These are phyloP conservation scores for Lota lota DNA, from an alignment of 2,113 vertebrate species.

Conservation along the genomic window DNA sequence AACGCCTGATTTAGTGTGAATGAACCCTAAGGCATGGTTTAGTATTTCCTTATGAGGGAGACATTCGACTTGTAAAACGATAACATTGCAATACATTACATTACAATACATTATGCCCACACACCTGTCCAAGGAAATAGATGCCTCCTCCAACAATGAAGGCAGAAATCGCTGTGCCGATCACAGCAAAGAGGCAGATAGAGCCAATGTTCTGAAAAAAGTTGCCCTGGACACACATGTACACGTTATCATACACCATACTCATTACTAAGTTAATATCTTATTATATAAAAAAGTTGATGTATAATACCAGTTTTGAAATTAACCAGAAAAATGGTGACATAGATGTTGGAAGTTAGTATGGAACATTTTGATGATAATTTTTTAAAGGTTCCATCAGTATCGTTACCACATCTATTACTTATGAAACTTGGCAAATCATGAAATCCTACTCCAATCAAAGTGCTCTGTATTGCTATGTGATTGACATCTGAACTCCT, in stretches of 20 bases:
- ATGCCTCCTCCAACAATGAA: conserved; percentile 98
- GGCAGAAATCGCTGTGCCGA: conserved; percentile 95
- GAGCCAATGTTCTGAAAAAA: conserved; percentile 99
- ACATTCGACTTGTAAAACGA: neutral
- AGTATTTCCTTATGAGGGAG: neutral
- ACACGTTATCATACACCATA: neutral
- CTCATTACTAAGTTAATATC: neutral
- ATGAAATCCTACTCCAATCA: too few species aligned
- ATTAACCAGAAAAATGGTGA: too few species aligned
- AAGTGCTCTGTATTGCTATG: too few species aligned
- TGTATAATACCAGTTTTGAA: too few species aligned
- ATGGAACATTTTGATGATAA: too few species aligned
- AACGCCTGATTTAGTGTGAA: neutral
- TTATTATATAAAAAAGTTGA: neutral
- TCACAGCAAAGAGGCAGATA: conserved; percentile 94
- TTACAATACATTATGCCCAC: conserved; percentile 12
- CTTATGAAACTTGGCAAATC: too few species aligned
- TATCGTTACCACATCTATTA: too few species aligned
- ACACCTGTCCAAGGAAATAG: conserved; percentile 97
- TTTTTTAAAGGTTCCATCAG: too few species aligned
- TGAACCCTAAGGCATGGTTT: neutral
- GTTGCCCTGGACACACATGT: conserved; percentile 81
- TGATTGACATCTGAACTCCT: too few species aligned
- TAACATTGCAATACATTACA: neutral
- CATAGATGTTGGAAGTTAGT: too few species aligned